Evolutionary conservation across 2,797 vertebrate species (phyloP).

Genomic region (Otolemur crassicaudatus): DNA sequence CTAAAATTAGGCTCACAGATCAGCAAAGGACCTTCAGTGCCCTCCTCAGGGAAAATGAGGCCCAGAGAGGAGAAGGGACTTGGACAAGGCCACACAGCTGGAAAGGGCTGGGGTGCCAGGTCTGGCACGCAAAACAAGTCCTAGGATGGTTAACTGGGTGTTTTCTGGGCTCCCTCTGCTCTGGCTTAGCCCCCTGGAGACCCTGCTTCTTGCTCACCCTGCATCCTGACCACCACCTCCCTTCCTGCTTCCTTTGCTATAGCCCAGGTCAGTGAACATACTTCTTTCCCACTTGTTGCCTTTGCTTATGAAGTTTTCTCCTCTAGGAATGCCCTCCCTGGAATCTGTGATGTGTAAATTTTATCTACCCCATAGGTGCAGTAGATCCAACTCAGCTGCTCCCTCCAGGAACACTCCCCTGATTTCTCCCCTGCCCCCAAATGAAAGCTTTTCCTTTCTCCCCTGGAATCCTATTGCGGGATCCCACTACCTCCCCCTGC

Average conservation of each 20-base stretch:
- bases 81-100: not conserved
- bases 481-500: not conserved
- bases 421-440: not conserved
- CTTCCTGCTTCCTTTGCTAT: not conserved
- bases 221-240: not conserved
- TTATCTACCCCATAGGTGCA: not conserved
- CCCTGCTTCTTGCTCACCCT: too few relatives aligned
- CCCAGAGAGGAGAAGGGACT: not conserved
- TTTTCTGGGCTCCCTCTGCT: not conserved
- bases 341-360: not conserved
- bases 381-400: not conserved
- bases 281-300: not conserved
- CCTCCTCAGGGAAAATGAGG: not conserved
- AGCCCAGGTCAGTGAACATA: not conserved
- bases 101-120: not conserved
- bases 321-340: not conserved
- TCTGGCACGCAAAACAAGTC: not conserved
- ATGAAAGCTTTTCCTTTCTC: conserved; percentile 6
- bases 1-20: conserved; percentile 36
- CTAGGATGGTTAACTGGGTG: not conserved
- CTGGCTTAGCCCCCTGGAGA: not conserved
- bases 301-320: not conserved
- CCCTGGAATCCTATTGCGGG: not conserved
- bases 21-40: not conserved
- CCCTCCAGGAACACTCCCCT: not conserved